A percentile compares a stretch with the other conserved stretches of the same genome.
Conservation (phyloP, 1,140 invertebrate genomes). For the Drosophila paulistorum region DNA sequence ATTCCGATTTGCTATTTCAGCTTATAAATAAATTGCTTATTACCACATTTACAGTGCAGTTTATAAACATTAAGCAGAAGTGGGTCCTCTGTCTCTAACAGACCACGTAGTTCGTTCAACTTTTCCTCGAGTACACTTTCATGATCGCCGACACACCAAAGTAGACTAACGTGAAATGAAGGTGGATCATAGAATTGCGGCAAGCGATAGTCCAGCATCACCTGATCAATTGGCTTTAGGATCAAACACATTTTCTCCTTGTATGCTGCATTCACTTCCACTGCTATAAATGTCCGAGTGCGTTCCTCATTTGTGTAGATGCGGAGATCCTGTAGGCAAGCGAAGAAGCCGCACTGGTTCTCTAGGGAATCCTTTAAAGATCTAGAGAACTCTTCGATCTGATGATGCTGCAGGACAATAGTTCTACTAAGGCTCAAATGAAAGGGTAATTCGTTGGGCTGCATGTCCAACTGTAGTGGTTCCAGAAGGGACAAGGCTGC, state of each 20-base stretch:
- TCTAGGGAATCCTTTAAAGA: constrained; percentile 53
- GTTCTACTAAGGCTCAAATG: constrained; percentile 74
- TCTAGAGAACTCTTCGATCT: constrained; percentile 68
- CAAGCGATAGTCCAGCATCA: constrained; percentile 71
- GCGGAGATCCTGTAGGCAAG: constrained; percentile 41
- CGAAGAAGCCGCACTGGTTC: constrained; percentile 42
- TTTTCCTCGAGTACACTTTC: constrained; percentile 40
- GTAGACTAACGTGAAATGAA: constrained; percentile 73
- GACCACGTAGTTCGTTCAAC: constrained; percentile 40
- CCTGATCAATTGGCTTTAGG: constrained; percentile 56
- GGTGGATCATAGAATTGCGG: constrained; percentile 62
- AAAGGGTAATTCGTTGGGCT: constrained; percentile 50
- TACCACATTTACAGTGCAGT: constrained; percentile 83
- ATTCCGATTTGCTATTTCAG: constrained; percentile 47
- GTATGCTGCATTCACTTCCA: constrained; percentile 57
- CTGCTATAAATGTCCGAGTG: constrained; percentile 71
- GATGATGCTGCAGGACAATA: constrained; percentile 74
- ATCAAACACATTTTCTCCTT: constrained; percentile 51
- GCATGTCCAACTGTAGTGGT: constrained; percentile 33
- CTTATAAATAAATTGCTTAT: constrained; percentile 83
- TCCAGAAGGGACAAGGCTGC: constrained; percentile 46
- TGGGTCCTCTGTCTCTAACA: constrained; percentile 60
- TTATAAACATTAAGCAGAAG: constrained; percentile 71
- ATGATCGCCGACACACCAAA: constrained; percentile 76
- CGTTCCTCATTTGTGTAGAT: constrained; percentile 73